Base-by-base conservation (phyloP, 2,113 vertebrate genomes). In the Nesoenas mayeri region DNA sequence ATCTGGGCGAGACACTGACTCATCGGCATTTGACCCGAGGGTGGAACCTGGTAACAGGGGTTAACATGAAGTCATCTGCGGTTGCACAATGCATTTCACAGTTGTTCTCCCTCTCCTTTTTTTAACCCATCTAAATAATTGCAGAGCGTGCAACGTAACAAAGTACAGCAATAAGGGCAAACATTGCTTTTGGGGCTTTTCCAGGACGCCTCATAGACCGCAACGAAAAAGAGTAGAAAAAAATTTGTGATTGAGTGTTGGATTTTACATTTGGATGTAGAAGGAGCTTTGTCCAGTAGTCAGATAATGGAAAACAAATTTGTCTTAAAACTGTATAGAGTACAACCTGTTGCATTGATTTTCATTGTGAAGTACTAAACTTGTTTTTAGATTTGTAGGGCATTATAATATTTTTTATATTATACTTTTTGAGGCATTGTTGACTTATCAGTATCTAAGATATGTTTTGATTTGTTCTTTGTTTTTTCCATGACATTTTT, bases 1-100 rank as follows among this genome's bases (percentile, higher is more conserved):
- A 95, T 95, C 93, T 96, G 93, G 81, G 69, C 92, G 96, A 97
- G 97, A 97, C 97, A 96, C 91, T 97, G 96, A 96, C 96, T 97
- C 97, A 97, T 44, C 94, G 93, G 95, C 95, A 85, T 97, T 96
- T 97, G 97, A 98, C 97, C 96, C 14, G 40, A 80, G 96, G 97
- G 96, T 97, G 93, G 96, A 95, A 96, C 75, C 82, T 67, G 44
- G 87, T 75, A 96, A 95, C 93, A 93, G 96, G 79, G 96, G 96
- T 97, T 97, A 95, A 96, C 94, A 48, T 98, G 97, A 97, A 97
- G 96, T 98, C 97, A 97, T 97, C 94, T 95, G 88, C 16, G 9
- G 92, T 97, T 95, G 86, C 94, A 95, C 90, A 96, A 95, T 92
- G 89, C 53, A 5, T 96, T 97, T 96, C 77, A 81, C 96, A 97